Evolutionary conservation across 2,888 invertebrate genomes (phyloP), one percentile per base, ranked within the genome.

Genomic region (Augochlorella aurata): DNA sequence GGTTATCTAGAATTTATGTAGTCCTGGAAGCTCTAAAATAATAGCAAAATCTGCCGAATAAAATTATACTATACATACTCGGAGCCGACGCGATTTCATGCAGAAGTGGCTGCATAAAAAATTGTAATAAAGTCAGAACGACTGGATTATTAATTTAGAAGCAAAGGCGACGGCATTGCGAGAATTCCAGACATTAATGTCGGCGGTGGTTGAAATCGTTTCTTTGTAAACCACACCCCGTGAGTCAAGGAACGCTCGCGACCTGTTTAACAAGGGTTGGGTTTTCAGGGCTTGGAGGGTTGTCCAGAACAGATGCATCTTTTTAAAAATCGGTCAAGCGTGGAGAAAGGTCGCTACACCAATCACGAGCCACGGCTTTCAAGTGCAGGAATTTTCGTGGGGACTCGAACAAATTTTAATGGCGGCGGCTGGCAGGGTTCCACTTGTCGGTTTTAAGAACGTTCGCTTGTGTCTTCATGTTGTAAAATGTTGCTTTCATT

Each of bases 191-290:
- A 52, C 50, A 67, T 47, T 66, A 73, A 81, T 74, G 66, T 71
- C 74, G 67, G 63, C 54, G 49, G 38, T 47, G 44, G 71, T 52
- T 5, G 38, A 66, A 71, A 54, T 54, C 45, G 67, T 58, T 67
- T 78, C 54, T 45, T 5, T 45, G 38, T 63, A 71, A 81, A 79
- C 81, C 79, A 81, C 79, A 84, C 79, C 73, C 84, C 29, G 10
- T 66, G 63, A 67, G 44, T n/a, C 65, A 49, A 47, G 38, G 63
- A 63, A 73, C 71, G 2, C 70, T 68, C 12, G 5, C 9, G 18
- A 74, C 38, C 21, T 49, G 4, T 44, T 65, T 47, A 10, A 12
- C 44, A 14, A 45, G 78, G 78, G 82, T 70, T 82, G 78, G 63
- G 73, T 24, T 67, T 63, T 63, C 61, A 24, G 68, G 47, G 12